Percentiles rank a stretch among this genome's conserved stretches.
Evolutionary conservation across 1,140 invertebrate species (phyloP).

Genomic region (Trachymyrmex septentrionalis): DNA sequence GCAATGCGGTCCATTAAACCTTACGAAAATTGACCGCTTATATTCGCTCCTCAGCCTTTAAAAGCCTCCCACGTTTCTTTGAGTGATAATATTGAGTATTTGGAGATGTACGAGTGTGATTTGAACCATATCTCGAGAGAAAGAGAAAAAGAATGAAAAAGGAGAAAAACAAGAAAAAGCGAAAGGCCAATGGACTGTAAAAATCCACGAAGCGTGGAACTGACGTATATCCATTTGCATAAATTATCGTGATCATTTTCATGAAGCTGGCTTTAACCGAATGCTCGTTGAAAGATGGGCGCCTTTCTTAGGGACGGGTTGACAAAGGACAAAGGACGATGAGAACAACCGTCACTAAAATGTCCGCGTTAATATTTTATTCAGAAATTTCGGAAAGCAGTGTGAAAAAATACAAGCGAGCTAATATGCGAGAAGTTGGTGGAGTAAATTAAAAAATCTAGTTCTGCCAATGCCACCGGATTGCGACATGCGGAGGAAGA

Average conservation of each 20-base stretch:
- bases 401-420: not conserved
- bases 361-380: not conserved
- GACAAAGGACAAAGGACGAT: constrained; percentile 30
- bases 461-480: constrained; percentile 82
- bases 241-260: constrained; percentile 64
- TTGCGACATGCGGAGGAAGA: constrained; percentile 77
- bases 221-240: constrained; percentile 60
- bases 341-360: not conserved
- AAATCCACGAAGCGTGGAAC: constrained; percentile 12
- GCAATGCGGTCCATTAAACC: constrained; percentile 56
- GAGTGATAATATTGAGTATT: not conserved
- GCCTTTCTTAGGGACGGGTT: not conserved
- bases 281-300: constrained; percentile 30
- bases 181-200: constrained; percentile 62
- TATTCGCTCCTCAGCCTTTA: constrained; percentile 69
- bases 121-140: not conserved
- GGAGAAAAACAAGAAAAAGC: constrained; percentile 10
- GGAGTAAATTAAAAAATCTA: constrained; percentile 83
- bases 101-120: not conserved
- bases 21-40: constrained; percentile 38
- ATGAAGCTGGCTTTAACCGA: constrained; percentile 17
- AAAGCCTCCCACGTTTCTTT: constrained; percentile 70
- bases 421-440: constrained; percentile 57
- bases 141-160: not conserved
- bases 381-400: not conserved